These are phyloP conservation scores for Coreoperca whiteheadi DNA, from an alignment of 2,113 vertebrate species.

Conservation along the genomic window DNA sequence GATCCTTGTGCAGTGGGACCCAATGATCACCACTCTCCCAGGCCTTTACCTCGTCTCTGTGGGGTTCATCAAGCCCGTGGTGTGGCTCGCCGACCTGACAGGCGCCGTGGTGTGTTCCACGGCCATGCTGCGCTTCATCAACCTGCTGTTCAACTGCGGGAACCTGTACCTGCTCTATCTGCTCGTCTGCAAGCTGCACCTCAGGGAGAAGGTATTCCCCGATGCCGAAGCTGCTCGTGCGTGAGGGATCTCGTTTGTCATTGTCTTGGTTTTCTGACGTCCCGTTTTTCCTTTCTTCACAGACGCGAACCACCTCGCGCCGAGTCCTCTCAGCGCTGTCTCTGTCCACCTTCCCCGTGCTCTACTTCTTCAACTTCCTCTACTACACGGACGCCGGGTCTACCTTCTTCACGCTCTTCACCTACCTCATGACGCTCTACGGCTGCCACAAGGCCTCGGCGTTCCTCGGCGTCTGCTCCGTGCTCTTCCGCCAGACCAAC, in stretches of 20 bases:
- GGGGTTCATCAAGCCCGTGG: conserved; percentile 90
- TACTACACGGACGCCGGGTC: conserved; percentile 97
- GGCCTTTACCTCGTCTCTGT: conserved; percentile 94
- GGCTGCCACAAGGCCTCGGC: conserved; percentile 93
- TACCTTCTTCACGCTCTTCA: conserved; percentile 94
- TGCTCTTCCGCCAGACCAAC: conserved; percentile 97
- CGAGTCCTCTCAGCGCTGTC: conserved; percentile 89
- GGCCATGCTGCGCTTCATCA: conserved; percentile 95
- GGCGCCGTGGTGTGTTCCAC: conserved; percentile 89
- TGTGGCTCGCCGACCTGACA: conserved; percentile 90
- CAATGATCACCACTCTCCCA: conserved; percentile 97
- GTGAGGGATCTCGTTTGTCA: too few species aligned
- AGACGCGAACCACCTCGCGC: conserved; percentile 87
- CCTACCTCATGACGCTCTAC: conserved; percentile 96
- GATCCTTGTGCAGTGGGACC: conserved; percentile 90
- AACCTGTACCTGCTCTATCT: conserved; percentile 94
- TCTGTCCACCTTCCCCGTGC: conserved; percentile 92
- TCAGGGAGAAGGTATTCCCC: conserved; percentile 89
- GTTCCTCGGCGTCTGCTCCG: conserved; percentile 90
- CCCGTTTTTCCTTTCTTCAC: conserved; percentile 27
- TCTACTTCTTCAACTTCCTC: conserved; percentile 98
- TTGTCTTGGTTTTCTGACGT: background rate
- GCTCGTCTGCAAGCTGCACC: conserved; percentile 89
- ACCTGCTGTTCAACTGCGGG: conserved; percentile 94
- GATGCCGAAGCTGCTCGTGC: accelerated